A percentile compares a stretch with the other conserved stretches of the same genome.
Evolutionary conservation across 1,140 invertebrate genomes (phyloP).

Genomic region (Oppia nitens): DNA sequence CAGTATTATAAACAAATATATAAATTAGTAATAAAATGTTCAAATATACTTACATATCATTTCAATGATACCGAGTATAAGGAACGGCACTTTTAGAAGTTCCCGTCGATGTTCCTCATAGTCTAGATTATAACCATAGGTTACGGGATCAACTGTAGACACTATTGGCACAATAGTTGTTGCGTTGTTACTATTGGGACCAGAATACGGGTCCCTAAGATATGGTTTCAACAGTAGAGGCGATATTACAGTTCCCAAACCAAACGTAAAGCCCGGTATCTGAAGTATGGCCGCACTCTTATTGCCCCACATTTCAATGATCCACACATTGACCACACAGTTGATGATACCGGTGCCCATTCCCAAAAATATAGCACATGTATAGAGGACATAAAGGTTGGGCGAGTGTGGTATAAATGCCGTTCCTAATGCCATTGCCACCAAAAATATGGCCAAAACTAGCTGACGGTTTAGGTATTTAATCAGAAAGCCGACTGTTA

Average conservation of each 20-base stretch:
- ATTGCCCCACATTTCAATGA: neutral
- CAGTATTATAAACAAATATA: too few relatives aligned
- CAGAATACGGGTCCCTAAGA: neutral
- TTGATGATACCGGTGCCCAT: neutral
- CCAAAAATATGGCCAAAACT: too few relatives aligned
- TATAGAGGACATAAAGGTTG: neutral
- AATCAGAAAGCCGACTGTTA: too few relatives aligned
- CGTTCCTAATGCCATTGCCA: too few relatives aligned
- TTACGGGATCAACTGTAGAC: neutral
- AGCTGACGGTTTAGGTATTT: too few relatives aligned
- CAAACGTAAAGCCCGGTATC: neutral
- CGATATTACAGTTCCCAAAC: neutral
- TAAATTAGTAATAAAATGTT: neutral
- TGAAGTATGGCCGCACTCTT: neutral
- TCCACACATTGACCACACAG: neutral
- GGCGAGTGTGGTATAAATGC: too few relatives aligned
- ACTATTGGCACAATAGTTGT: neutral
- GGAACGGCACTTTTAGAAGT: neutral
- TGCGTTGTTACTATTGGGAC: neutral
- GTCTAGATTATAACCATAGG: neutral
- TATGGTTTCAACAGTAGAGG: neutral
- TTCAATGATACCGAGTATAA: neutral
- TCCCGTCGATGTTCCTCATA: neutral
- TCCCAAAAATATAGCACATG: neutral
- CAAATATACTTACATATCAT: neutral